These are phyloP conservation scores for Bufo gargarizans DNA, from an alignment of 2,113 vertebrate species.

Conservation along the genomic window DNA sequence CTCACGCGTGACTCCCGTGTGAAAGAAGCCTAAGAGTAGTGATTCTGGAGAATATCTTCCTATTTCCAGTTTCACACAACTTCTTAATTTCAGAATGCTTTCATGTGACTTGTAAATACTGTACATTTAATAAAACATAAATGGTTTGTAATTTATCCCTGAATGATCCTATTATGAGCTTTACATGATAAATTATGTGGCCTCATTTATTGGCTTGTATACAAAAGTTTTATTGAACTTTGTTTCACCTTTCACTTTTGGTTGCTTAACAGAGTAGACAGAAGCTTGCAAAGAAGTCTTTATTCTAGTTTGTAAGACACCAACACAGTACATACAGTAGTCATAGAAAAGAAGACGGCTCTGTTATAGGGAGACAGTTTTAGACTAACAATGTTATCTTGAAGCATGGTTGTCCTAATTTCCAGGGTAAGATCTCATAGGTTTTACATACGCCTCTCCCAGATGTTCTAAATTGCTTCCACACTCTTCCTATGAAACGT, in stretches of 20 bases:
- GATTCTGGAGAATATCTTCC: background rate
- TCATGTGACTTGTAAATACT: background rate
- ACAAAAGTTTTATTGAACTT: background rate
- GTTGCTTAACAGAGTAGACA: background rate
- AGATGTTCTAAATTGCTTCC: too few species aligned
- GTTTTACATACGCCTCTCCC: too few species aligned
- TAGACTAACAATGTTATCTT: background rate
- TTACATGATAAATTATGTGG: background rate
- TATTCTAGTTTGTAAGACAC: background rate
- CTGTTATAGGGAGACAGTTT: background rate
- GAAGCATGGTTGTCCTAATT: background rate
- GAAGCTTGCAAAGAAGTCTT: background rate
- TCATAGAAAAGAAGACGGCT: background rate
- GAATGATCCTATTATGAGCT: background rate
- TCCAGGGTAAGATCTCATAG: too few species aligned
- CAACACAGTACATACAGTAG: background rate
- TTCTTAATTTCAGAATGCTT: background rate
- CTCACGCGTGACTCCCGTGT: too few species aligned
- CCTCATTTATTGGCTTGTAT: background rate
- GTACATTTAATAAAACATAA: background rate
- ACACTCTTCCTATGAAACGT: too few species aligned
- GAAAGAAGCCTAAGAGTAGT: too few species aligned
- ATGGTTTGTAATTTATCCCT: background rate
- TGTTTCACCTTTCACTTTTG: background rate
- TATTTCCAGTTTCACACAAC: background rate